Base-by-base conservation (phyloP, 2,113 vertebrate genomes). In the Odontesthes bonariensis region DNA sequence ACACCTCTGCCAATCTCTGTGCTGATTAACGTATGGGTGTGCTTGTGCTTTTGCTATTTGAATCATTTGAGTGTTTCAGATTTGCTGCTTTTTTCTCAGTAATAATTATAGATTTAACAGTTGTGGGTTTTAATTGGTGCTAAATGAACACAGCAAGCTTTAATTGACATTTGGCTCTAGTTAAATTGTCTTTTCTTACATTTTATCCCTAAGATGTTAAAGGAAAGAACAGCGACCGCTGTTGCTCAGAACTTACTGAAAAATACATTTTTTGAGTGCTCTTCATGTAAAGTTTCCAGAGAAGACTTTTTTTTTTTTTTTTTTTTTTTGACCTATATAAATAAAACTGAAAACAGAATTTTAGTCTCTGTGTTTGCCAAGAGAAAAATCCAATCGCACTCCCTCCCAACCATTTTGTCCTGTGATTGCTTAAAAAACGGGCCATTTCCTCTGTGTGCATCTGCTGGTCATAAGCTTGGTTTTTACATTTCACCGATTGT, bases 11-110 rank as follows among this genome's bases (percentile, higher is more conserved):
- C 52, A 57, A 14, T 17, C 38, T 52, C 33, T 4, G 11, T 33
- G 47, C 14, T 20, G 6, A 35, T 35, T 38, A 44, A 33, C 12
- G 44, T 49, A 16, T 35, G 40, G n/a, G 14, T 0, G 35, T 38
- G 35, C 10, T 8, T 38, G 35, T 67, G 32, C 33, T 74, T 0
- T 19, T 9, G 38, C 13, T 1, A 3, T 42, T 40, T 20, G 10
- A 52, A n/a, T 27, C 38, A 59, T 44, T 14, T 9, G 40, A 65
- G 4, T 53, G 1, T 0, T 17, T 52, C 10, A n/a, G 0, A 58
- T 77, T 83, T 57, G 20, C 33, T 55, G 47, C 8, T 14, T 71
- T 54, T 40, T 67, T 33, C 8, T 49, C 49, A 31, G 46, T 42
- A 52, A 59, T 74, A 31, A 42, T 42, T 42, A 12, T 5, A 31